Percentiles rank a stretch among this genome's conserved stretches.
These are phyloP conservation scores for Cheirogaleus major DNA, from an alignment of 2,797 vertebrate genomes.

Conservation along the genomic window DNA sequence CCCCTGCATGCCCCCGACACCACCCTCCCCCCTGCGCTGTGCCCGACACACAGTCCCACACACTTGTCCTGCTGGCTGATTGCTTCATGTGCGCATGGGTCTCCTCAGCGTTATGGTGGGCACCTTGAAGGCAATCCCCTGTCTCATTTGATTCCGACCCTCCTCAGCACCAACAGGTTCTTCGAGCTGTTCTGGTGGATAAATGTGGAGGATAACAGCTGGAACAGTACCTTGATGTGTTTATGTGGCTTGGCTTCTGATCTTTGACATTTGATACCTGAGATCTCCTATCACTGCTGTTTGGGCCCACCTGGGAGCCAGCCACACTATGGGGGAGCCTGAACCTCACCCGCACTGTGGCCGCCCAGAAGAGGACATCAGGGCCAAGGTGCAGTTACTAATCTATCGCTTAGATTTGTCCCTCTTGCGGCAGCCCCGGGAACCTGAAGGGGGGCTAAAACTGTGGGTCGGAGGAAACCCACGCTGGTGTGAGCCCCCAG, in stretches of 20 bases:
- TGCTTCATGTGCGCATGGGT: neutral
- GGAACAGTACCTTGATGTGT: neutral
- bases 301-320: neutral
- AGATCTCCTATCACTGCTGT: neutral
- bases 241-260: neutral
- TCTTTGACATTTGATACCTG: neutral
- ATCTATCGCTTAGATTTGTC: constrained; percentile 18
- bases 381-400: neutral
- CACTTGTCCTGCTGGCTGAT: neutral
- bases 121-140: neutral
- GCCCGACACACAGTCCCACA: neutral
- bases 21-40: neutral
- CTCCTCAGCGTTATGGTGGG: neutral
- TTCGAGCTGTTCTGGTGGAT: neutral
- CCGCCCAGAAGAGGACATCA: neutral
- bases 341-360: neutral
- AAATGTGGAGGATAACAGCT: neutral
- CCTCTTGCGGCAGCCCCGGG: neutral
- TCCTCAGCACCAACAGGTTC: neutral
- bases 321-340: neutral
- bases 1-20: fast-evolving
- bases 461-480: neutral
- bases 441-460: neutral
- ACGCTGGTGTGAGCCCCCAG: neutral
- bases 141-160: neutral